These are phyloP conservation scores for Linnaemya vulpina DNA, from an alignment of 2,888 invertebrate genomes.

Conservation along the genomic window DNA sequence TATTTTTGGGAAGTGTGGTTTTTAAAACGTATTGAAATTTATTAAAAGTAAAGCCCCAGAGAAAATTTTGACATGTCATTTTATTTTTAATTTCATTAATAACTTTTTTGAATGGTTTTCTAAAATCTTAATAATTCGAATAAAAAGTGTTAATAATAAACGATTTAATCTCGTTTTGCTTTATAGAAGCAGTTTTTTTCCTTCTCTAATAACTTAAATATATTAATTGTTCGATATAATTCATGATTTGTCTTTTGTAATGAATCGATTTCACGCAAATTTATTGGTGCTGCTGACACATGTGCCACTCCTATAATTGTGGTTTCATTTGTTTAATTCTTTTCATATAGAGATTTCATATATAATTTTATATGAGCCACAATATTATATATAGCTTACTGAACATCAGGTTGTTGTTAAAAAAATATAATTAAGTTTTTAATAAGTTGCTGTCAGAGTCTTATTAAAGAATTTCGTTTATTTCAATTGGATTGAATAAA, in stretches of 20 bases:
- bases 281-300: slow-evolving; percentile 34
- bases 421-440: no score
- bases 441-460: no score
- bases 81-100: background rate
- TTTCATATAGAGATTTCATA: no score
- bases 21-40: no score
- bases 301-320: slow-evolving; percentile 45
- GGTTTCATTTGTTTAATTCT: background rate
- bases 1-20: no score
- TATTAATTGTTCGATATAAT: slow-evolving; percentile 57
- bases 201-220: slow-evolving; percentile 52
- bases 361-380: no score
- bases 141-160: slow-evolving; percentile 7
- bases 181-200: slow-evolving; percentile 34
- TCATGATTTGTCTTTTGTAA: slow-evolving; percentile 57
- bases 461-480: no score
- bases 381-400: no score
- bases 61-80: background rate
- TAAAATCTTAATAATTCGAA: background rate
- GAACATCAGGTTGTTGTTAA: no score
- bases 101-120: background rate
- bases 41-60: no score
- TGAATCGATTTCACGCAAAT: slow-evolving; percentile 6
- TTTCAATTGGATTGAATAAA: no score
- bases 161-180: slow-evolving; percentile 8